Base-by-base conservation (phyloP, 1,140 invertebrate species). In the Aphaenogaster rudis region DNA sequence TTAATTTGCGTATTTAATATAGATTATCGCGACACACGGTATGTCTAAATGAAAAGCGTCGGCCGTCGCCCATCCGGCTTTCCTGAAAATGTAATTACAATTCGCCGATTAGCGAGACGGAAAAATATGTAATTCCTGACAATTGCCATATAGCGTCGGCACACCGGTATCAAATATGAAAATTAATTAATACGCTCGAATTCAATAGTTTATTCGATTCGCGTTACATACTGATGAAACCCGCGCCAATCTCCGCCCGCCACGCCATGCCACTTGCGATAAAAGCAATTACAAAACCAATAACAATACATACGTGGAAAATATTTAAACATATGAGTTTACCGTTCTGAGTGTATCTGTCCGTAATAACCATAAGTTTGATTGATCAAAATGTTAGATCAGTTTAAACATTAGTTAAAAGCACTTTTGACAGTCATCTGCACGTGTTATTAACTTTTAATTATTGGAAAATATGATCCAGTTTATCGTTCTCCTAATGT, bases 81-180 rank as follows among this genome's bases (percentile, higher is more conserved):
- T 84, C 45, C 80, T 74, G 80, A 76, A 84, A 84, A 84, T 84
- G 54, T 74, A 84, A 84, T 84, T 84, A 84, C 80, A 84, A 84
- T 84, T 84, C 54, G 54, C 80, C 80, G 80, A 84, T 84, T 74
- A 84, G 80, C 69, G 69, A n/a, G 67, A 74, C 28, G 67, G 80
- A 84, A 84, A 84, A 84, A 84, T 84, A 84, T 84, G 80, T 84
- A 84, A 84, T 84, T 84, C 57, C 80, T 84, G 80, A 84, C 80
- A 84, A 84, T 84, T 61, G 69, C 80, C 66, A 81, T 81, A 61
- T 45, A 79, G 28, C 42, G 21, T 67, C 77, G 45, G 36, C 50
- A 71, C 66, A 42, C 39, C 52, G 21, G 28, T 57, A 63, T 84
- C 80, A 84, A 84, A 84, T 84, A 74, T 84, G 69, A 84, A 84